A percentile compares a stretch with the other conserved stretches of the same genome.
These are phyloP conservation scores for Drosophila mauritiana DNA, from an alignment of 1,140 invertebrate species.

Conservation along the genomic window DNA sequence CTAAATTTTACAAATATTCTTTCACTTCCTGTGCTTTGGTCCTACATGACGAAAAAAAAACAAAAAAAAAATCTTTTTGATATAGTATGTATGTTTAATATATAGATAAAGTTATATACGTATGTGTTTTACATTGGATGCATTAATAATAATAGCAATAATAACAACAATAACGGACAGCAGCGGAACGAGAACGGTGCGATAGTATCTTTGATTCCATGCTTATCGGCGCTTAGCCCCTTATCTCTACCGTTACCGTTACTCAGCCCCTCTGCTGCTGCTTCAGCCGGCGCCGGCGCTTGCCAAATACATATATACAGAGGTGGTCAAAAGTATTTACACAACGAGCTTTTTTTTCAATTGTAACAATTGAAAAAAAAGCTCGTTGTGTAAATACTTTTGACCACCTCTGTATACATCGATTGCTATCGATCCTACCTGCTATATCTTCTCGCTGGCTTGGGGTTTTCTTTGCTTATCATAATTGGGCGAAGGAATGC, in stretches of 20 bases:
- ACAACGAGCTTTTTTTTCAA: too few relatives aligned
- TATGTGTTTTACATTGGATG: constrained; percentile 51
- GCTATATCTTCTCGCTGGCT: constrained; percentile 64
- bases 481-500: not conserved
- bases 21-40: constrained; percentile 60
- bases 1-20: constrained; percentile 59
- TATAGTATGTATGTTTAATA: constrained; percentile 28
- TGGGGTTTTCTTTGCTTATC: constrained; percentile 27
- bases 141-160: constrained; percentile 61
- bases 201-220: not conserved
- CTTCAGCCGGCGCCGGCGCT: constrained; percentile 74
- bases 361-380: too few relatives aligned
- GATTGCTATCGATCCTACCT: constrained; percentile 44
- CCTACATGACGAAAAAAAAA: constrained; percentile 54
- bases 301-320: constrained; percentile 55
- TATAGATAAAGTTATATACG: constrained; percentile 52
- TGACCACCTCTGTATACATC: too few relatives aligned
- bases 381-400: too few relatives aligned
- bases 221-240: not conserved
- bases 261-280: constrained; percentile 32
- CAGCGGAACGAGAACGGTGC: constrained; percentile 26
- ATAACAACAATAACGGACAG: constrained; percentile 78
- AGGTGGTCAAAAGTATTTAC: too few relatives aligned
- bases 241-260: constrained; percentile 2
- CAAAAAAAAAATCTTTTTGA: constrained; percentile 34